Base-by-base conservation (phyloP, 2,113 vertebrate species). In the Leptosomus discolor region DNA sequence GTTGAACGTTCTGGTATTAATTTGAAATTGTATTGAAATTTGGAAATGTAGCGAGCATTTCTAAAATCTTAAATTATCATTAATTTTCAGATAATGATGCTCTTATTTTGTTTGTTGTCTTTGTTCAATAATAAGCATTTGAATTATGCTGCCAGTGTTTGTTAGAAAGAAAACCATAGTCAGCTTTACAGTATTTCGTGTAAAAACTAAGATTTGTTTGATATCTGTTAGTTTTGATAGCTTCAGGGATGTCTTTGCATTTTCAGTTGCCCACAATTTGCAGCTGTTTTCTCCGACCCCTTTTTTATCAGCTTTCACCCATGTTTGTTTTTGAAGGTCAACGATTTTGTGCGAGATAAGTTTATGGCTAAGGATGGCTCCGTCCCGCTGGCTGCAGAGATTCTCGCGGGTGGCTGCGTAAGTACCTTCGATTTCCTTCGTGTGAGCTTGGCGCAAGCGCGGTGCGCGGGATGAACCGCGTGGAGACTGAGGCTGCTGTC, bases 271-370 rank as follows among this genome's bases (percentile, higher is more conserved):
- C 56, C 36, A 53, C 34, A 87, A 34, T 69, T 93, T 87, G 34
- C 45, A 69, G n/a, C 50, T 85, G 34, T 94, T 86, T 94, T 92
- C 76, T 94, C 77, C 56, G 63, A 73, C 37, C 74, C 94, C 88
- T 81, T 94, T 92, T 96, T 95, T 91, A 94, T 43, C 39, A n/a
- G 7, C 69, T 94, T 88, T 86, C 51, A 23, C 90, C 60, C 82
- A 58, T 80, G 39, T 90, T 97, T 92, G 51, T 94, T 97, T 96
- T 97, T 97, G 56, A 95, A 99, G 99, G 98, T 99, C 95, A 99
- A 99, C 88, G 99, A 99, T 97, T 99, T 99, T 98, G 98, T 99
- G 93, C 97, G 98, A 97, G 99, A 99, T 97, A 99, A 99, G 91
- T 98, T 98, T 74, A 97, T 94, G 82, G 79, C 50, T 95, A 99